Evolutionary conservation across 2,888 invertebrate species (phyloP).

Genomic region (Cataglyphis cursor): DNA sequence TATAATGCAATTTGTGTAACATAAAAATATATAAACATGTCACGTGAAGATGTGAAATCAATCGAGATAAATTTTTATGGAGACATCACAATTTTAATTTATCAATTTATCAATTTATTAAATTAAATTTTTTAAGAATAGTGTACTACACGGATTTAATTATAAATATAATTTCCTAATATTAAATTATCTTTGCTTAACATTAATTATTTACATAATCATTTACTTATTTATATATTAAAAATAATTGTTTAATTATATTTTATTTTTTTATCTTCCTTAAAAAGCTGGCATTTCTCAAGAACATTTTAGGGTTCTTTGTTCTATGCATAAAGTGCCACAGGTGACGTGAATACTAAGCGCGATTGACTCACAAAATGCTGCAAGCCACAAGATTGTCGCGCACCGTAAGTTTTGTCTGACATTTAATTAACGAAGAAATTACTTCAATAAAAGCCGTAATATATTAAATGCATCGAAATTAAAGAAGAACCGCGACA

Average conservation of each 20-base stretch:
- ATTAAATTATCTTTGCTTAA: neutral
- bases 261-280: neutral
- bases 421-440: neutral
- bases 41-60: neutral
- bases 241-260: neutral
- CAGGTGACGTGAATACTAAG: neutral
- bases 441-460: conserved; percentile 12
- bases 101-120: neutral
- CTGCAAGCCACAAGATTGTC: neutral
- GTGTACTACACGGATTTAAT: neutral
- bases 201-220: neutral
- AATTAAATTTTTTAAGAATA: neutral
- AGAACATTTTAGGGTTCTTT: neutral
- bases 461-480: conserved; percentile 16
- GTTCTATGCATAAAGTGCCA: conserved; percentile 8
- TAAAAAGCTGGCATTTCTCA: neutral
- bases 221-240: neutral
- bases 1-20: neutral
- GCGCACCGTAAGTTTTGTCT: neutral
- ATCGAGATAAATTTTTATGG: neutral
- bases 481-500: conserved; percentile 10
- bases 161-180: neutral
- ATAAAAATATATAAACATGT: neutral
- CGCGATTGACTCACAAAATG: conserved; percentile 1
- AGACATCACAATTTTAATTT: neutral